phyloP scores from a whole-genome alignment of 2,888 invertebrate genomes.

The Phoenoteleia sp. region DNA sequence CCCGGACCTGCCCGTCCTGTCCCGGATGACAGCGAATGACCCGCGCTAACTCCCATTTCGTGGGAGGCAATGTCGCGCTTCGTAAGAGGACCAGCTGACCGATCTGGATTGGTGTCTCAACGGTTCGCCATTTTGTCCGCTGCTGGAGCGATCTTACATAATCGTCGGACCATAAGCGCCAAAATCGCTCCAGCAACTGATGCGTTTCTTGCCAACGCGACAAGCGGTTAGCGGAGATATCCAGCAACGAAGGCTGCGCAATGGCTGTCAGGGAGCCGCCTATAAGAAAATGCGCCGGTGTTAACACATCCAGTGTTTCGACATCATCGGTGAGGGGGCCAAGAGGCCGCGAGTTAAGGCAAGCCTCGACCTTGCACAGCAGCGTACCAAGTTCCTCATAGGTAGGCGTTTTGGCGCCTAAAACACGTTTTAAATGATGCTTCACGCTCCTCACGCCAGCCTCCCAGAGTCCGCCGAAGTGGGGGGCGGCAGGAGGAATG shows the following conservation, averaged over 20 bases:
- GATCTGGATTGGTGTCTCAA: background rate
- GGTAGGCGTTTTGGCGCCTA: background rate
- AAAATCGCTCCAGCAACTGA: conserved; percentile 1
- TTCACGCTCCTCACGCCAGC: background rate
- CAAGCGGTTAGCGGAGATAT: background rate
- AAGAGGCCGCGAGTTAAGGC: too few relatives aligned
- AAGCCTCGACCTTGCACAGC: too few relatives aligned
- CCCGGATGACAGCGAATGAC: conserved; percentile 2
- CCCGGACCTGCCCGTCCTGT: conserved; percentile 2
- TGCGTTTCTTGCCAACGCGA: conserved; percentile 4
- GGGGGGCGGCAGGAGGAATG: too few relatives aligned
- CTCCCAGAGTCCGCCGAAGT: too few relatives aligned
- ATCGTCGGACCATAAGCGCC: background rate
- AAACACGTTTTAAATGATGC: background rate
- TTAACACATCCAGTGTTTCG: too few relatives aligned
- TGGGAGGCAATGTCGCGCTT: background rate
- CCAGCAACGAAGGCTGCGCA: too few relatives aligned
- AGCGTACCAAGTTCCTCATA: too few relatives aligned
- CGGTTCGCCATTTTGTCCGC: background rate
- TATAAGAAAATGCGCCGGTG: too few relatives aligned
- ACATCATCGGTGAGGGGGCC: too few relatives aligned
- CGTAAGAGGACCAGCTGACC: background rate
- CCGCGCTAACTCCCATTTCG: conserved; percentile 18
- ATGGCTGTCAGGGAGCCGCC: too few relatives aligned
- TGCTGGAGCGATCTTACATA: background rate